These are phyloP conservation scores for Anser cygnoides DNA, from an alignment of 2,113 vertebrate genomes.

Conservation along the genomic window DNA sequence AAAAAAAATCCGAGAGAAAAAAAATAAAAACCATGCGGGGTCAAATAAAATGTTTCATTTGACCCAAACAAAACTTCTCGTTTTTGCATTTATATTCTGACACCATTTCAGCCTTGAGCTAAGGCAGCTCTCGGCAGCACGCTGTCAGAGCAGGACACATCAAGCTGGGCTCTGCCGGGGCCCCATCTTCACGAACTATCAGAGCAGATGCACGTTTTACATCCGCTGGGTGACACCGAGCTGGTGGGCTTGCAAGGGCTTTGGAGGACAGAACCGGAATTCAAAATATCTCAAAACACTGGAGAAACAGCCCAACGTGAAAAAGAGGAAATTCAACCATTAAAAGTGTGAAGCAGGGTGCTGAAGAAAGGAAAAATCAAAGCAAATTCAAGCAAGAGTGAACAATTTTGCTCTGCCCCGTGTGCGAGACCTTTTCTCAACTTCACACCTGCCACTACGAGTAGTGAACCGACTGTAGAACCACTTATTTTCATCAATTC, in stretches of 20 bases:
- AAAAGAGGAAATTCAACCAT: not conserved
- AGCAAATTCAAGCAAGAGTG: not conserved
- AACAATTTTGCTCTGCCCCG: not conserved
- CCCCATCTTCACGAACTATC: accelerated
- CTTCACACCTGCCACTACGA: not conserved
- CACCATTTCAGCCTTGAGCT: not conserved
- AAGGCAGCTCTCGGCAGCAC: not conserved
- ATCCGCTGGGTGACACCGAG: not conserved
- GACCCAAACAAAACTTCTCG: not conserved
- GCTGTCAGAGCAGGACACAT: not conserved
- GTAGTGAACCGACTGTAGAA: not conserved
- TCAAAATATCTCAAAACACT: not conserved
- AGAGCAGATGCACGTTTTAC: not conserved
- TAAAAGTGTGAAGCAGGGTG: not conserved
- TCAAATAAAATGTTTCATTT: not conserved
- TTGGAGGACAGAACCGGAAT: not conserved
- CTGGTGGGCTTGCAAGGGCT: not conserved
- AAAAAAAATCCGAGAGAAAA: not conserved
- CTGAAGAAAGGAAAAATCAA: not conserved
- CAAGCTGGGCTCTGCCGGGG: not conserved
- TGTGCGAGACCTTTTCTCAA: not conserved
- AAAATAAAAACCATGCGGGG: not conserved
- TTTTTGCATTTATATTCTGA: not conserved
- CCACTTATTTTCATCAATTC: not conserved
- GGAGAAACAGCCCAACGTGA: not conserved